Conservation (phyloP, 2,888 invertebrate species). For the Fragum fragum region DNA sequence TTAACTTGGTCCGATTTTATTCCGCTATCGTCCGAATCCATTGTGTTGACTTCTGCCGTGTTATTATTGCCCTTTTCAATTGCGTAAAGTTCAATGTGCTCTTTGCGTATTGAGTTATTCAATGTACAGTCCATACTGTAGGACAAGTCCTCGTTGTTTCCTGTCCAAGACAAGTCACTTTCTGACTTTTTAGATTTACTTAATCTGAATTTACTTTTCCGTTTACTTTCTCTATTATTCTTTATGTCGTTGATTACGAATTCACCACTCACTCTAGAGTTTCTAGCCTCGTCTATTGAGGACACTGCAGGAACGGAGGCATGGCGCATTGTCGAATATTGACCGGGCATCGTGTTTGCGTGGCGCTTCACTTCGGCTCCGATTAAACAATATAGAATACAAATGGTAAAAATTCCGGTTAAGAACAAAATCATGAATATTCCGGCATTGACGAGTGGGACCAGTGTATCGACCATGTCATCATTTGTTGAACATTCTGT, state of each 20-base stretch:
- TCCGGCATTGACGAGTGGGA: constrained; percentile 63
- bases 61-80: not conserved
- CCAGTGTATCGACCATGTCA: constrained; percentile 55
- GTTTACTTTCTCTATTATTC: constrained; percentile 1
- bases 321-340: constrained; percentile 12
- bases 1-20: constrained; percentile 41
- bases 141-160: constrained; percentile 42
- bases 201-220: constrained; percentile 9
- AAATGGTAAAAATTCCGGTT: constrained; percentile 49
- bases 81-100: not conserved
- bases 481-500: constrained; percentile 75
- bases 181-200: constrained; percentile 8
- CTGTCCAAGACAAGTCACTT: constrained; percentile 28
- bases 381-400: constrained; percentile 66
- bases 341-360: constrained; percentile 39
- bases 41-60: not conserved
- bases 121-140: constrained; percentile 17
- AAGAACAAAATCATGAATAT: constrained; percentile 57
- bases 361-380: constrained; percentile 62
- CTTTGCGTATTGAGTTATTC: not conserved
- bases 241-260: not conserved
- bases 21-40: constrained; percentile 57
- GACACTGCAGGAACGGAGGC: constrained; percentile 55
- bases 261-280: constrained; percentile 31
- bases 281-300: constrained; percentile 23